phyloP scores from a whole-genome alignment of 2,888 invertebrate genomes.

The Athrips mouffetella region DNA sequence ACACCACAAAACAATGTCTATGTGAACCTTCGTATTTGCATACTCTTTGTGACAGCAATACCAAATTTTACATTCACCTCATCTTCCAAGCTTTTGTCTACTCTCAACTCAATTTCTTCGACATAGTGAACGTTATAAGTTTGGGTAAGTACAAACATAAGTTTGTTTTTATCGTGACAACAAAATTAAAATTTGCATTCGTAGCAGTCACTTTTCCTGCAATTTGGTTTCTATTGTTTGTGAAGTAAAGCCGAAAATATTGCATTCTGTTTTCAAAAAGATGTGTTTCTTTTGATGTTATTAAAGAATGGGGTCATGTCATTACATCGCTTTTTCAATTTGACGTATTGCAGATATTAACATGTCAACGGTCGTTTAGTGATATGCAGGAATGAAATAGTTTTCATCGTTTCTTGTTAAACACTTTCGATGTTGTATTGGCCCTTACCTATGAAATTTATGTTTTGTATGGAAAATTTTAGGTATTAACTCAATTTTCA shows the following conservation, averaged over 20 bases:
- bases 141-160: background rate
- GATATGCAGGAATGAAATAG: background rate
- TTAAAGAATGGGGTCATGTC: slow-evolving; percentile 11
- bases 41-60: slow-evolving; percentile 25
- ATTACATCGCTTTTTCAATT: slow-evolving; percentile 12
- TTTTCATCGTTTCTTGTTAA: background rate
- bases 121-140: too few species aligned
- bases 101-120: background rate
- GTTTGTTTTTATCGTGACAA: background rate
- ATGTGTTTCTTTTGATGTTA: slow-evolving; percentile 1
- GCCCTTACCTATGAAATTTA: too few species aligned
- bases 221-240: slow-evolving; percentile 3
- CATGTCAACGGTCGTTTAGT: slow-evolving; percentile 3
- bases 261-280: background rate
- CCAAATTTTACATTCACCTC: slow-evolving; percentile 4
- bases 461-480: too few species aligned
- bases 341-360: slow-evolving; percentile 6
- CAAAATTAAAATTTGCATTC: slow-evolving; percentile 9
- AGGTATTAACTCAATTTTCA: too few species aligned
- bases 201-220: slow-evolving; percentile 2
- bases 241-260: background rate
- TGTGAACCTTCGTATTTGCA: slow-evolving; percentile 49
- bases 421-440: background rate
- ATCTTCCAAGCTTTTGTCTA: background rate
- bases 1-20: slow-evolving; percentile 41